Base-by-base conservation (phyloP, 2,797 vertebrate genomes). In the Pseudochaenichthys georgianus region DNA sequence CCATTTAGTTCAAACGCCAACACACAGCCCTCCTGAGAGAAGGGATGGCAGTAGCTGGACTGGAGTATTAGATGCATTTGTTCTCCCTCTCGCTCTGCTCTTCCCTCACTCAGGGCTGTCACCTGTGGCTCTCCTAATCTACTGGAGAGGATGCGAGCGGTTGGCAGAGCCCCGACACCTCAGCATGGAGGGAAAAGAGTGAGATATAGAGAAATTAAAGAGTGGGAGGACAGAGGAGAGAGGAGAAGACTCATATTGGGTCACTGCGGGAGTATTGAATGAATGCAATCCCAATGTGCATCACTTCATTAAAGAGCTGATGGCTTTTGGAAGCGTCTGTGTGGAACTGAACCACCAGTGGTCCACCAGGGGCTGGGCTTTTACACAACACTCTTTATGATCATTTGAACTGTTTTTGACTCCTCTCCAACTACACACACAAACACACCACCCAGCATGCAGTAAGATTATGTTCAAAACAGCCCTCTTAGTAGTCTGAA, bases 91-190 rank as follows among this genome's bases (percentile, higher is more conserved):
- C 34, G 28, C 21, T 17, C 52, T 64, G 16, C 55, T 77, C 51
- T 62, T 64, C n/a, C 58, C 59, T 71, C 38, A 63, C 78, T 86
- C 34, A 28, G 17, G 21, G 23, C 64, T 17, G 21, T 88, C 90
- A 81, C 87, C 86, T 23, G 80, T 55, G 86, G 88, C 73, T 77
- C 23, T 72, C 74, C 65, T 91, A 90, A 92, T 93, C 79, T 90
- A 74, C 61, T 34, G 46, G 73, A 73, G 70, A 77, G 71, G 86
- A 75, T 23, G 70, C 42, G 52, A 69, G 61, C 21, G 41, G 81
- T 73, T 67, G 76, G 74, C 70, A 58, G 78, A 70, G 79, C 53
- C 70, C 28, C 50, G 34, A 70, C 69, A 74, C 78, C 73, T 78
- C 70, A 7, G 71, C 63, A 46, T 13, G 74, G 79, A 75, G 7